Base-by-base conservation (phyloP, 92 coral and sea anemone species). In the Chrysogorgia sp. region DNA sequence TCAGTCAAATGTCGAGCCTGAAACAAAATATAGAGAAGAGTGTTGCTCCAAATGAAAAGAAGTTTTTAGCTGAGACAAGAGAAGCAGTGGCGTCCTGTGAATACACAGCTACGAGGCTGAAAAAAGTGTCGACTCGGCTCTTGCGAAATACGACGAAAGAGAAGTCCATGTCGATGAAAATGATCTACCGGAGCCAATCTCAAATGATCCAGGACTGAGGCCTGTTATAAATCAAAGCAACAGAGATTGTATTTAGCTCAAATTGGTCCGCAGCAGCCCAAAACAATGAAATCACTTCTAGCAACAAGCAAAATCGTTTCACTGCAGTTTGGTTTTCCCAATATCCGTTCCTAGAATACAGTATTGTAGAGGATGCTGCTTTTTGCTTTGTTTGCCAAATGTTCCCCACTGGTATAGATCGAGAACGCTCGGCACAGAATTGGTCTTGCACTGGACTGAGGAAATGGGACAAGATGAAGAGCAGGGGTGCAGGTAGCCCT, bases 131-230 rank as follows among this genome's bases (percentile, higher is more conserved):
- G 37, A 61, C 37, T 29, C 15, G 68, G 68, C 68, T 25, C 68
- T 61, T 21, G 15, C 1, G 21, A 61, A 2, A 24, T 29, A 21
- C 34, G 13, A 29, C 56, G 56, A 17, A 48, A 22, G 21, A 22
- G 21, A 22, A 22, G 21, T 22, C 15, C 21, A 14, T 17, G 56
- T 48, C 21, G 33, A 35, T 21, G 68, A 61, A 61, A 14, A 29
- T 21, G 68, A 61, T 61, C 33, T 61, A 61, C 68, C 68, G 19
- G 71, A 64, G 4, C 71, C 71, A 8, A 48, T 64, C 71, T 34
- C 71, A 22, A 64, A 26, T 8, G 71, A 64, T 64, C 71, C 49
- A 34, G 71, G 71, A 20, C 47, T 64, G 7, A 32, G 71, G 15
- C 71, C 71, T 17, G 6, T 17, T 48, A 48, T 48, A 14, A 17